Conservation (phyloP, 2,113 vertebrate genomes). For the Tachysurus vachellii region DNA sequence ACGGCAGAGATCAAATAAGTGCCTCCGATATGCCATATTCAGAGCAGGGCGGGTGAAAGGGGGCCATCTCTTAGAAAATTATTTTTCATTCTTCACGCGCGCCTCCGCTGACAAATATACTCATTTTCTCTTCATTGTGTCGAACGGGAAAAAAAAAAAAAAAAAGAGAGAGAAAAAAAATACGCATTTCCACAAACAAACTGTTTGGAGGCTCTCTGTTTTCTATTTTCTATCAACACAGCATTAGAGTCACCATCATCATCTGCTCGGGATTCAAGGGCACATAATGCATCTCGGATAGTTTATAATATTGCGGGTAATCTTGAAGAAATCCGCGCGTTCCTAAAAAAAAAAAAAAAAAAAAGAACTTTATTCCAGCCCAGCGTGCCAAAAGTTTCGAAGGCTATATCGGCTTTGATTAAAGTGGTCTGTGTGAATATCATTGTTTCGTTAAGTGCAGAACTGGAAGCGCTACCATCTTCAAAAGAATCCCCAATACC, state of each 20-base stretch:
- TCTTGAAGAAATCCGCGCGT: neutral
- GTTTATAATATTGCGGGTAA: constrained; percentile 7
- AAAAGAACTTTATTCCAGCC: constrained; percentile 14
- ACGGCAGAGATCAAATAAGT: constrained; percentile 72
- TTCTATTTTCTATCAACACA: constrained; percentile 37
- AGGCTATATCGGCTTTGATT: constrained; percentile 4
- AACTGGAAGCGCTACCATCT: constrained; percentile 43
- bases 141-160: constrained; percentile 34
- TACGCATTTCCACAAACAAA: constrained; percentile 33
- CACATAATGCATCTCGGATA: constrained; percentile 11
- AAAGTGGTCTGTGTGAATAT: constrained; percentile 39
- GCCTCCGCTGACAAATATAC: constrained; percentile 51
- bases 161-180: neutral
- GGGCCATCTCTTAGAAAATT: constrained; percentile 70
- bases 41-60: constrained; percentile 53
- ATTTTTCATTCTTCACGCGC: constrained; percentile 69
- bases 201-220: constrained; percentile 18
- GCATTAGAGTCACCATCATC: constrained; percentile 44
- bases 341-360: constrained; percentile 1
- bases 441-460: constrained; percentile 55
- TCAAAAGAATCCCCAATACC: constrained; percentile 43
- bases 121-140: constrained; percentile 66
- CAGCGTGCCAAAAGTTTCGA: neutral
- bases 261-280: constrained; percentile 30
- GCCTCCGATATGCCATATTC: constrained; percentile 68